These are phyloP conservation scores for Chaetodon trifascialis DNA, from an alignment of 2,113 vertebrate genomes.

Conservation along the genomic window DNA sequence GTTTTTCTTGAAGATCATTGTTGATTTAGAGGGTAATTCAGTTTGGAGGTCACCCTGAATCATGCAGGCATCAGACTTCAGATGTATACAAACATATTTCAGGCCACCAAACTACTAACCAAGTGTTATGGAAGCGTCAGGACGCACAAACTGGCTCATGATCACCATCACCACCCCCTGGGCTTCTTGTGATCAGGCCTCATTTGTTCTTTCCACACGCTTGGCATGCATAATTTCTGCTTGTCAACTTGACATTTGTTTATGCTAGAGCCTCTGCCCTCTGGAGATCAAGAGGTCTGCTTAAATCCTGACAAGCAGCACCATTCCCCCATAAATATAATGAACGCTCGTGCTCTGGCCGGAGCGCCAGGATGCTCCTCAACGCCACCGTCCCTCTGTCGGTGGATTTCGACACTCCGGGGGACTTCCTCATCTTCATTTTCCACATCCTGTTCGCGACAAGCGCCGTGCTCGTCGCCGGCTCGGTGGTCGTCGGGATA, in stretches of 20 bases:
- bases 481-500: slow-evolving; percentile 81
- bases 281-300: neutral
- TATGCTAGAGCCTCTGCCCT: neutral
- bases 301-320: neutral
- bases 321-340: slow-evolving; percentile 35
- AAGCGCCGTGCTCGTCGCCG: slow-evolving; percentile 75
- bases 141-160: neutral
- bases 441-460: slow-evolving; percentile 84
- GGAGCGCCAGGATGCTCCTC: slow-evolving; percentile 67
- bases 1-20: neutral
- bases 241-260: neutral
- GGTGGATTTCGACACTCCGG: slow-evolving; percentile 73
- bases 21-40: neutral
- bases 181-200: neutral
- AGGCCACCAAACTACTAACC: too few relatives aligned
- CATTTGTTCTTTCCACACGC: neutral
- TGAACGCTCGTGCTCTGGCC: too few relatives aligned
- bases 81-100: neutral
- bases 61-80: neutral
- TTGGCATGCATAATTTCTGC: neutral
- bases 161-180: neutral
- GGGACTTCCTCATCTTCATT: slow-evolving; percentile 81
- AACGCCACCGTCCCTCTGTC: slow-evolving; percentile 78
- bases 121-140: neutral
- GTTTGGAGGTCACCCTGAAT: neutral